Evolutionary conservation across 2,113 vertebrate genomes (phyloP).

Genomic region (Hymenochirus boettgeri): DNA sequence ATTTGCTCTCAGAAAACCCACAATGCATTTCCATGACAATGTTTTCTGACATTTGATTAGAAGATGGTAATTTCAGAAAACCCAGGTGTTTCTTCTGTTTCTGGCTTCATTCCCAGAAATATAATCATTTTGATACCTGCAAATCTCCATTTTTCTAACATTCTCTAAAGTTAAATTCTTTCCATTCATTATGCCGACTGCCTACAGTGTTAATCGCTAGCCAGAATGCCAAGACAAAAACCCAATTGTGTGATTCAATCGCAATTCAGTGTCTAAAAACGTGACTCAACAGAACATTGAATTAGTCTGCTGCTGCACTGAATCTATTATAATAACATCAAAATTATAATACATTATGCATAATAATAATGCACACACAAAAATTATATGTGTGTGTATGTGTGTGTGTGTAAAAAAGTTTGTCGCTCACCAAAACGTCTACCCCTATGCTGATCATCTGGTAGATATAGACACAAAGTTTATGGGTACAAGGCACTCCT

Average conservation of each 20-base stretch:
- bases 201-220: constrained; percentile 43
- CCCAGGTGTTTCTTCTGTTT: constrained; percentile 40
- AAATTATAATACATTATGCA: too few relatives aligned
- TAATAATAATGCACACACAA: too few relatives aligned
- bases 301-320: too few relatives aligned
- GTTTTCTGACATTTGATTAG: constrained; percentile 31
- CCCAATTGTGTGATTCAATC: constrained; percentile 44
- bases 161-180: constrained; percentile 38
- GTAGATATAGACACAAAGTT: too few relatives aligned
- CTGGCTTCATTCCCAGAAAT: constrained; percentile 41
- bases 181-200: constrained; percentile 45
- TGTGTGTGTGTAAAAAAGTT: too few relatives aligned
- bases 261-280: constrained; percentile 27
- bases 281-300: constrained; percentile 37
- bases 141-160: constrained; percentile 40
- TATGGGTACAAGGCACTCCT: too few relatives aligned
- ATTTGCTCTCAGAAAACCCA: neutral
- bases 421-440: too few relatives aligned
- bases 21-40: too few relatives aligned
- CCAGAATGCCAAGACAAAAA: constrained; percentile 35
- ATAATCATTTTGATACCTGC: constrained; percentile 45
- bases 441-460: too few relatives aligned
- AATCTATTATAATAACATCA: too few relatives aligned
- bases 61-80: constrained; percentile 38
- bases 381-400: too few relatives aligned